Base-by-base conservation (phyloP, 2,797 vertebrate genomes). In the Aeoliscus strigatus region DNA sequence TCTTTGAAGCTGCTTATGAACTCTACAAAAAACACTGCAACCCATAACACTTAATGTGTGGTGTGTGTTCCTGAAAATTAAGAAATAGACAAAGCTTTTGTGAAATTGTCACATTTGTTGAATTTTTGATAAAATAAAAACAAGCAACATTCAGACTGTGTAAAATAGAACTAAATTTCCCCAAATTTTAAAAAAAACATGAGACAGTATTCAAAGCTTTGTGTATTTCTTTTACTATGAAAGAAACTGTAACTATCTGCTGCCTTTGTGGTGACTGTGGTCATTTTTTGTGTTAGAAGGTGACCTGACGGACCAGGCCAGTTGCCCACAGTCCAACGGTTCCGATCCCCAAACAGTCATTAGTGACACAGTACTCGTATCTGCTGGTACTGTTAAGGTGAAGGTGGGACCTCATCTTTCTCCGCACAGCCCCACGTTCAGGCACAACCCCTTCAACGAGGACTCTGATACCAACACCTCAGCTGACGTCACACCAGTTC, bases 401-500 rank as follows among this genome's bases (percentile, higher is more conserved):
- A 82, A 58, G 33, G 66, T 26, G 4, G 67, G 43, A 0, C 21
- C 57, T 35, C 46, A 41, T 53, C 37, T 69, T 11, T 51, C 58
- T 21, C 54, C 75, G 0, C 90, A 79, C 78, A 97, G 93, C 75
- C 93, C 94, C 5, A 89, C 86, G 0, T 90, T 82, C 66, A 91
- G 92, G 43, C 82, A 93, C 85, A 98, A 96, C 82, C 94, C 93
- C 43, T 98, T 99, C 84, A 95, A 92, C 0, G 87, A 90, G 61
- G 91, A 93, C 61, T 87, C 87, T 0, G 85, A 89, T 68, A 88
- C 86, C 4, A 87, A 85, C 68, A 88, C 93, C 42, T 96, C 94
- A 0, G 57, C 89, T 0, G 90, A 96, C 4, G 86, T 89, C 64
- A 99, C 92, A 0, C 93, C 93, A 0, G 90, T 94, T 52, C 96